A percentile compares a stretch with the other conserved stretches of the same genome.
These are phyloP conservation scores for Sycophila texana DNA, from an alignment of 2,888 invertebrate genomes.

Conservation along the genomic window DNA sequence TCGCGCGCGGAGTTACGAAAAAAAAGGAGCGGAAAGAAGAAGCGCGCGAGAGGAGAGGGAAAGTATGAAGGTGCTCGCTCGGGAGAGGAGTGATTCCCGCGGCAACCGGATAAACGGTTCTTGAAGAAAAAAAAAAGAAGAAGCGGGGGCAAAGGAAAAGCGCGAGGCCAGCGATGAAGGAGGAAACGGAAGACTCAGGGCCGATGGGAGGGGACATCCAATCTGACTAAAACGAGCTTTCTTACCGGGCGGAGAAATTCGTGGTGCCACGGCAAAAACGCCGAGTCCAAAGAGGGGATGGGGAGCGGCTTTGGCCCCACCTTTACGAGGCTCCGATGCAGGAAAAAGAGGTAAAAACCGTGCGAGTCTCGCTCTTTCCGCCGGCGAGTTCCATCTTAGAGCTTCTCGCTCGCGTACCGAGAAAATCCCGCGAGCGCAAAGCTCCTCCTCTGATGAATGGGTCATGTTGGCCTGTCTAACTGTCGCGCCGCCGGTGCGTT, in stretches of 20 bases:
- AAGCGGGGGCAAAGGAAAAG: neutral
- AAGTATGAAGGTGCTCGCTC: constrained; percentile 20
- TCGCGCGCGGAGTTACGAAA: neutral
- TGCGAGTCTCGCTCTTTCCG: neutral
- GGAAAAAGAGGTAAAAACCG: neutral
- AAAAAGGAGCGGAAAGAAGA: neutral
- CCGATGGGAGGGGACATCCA: constrained; percentile 55
- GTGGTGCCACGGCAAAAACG: constrained; percentile 13
- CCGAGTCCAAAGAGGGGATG: neutral
- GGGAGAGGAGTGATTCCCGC: constrained; percentile 19
- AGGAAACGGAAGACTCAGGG: constrained; percentile 7
- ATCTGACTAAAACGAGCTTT: constrained; percentile 62
- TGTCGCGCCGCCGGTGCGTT: neutral
- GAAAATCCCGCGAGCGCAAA: constrained; percentile 3
- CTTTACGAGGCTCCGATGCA: no score
- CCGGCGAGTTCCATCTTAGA: constrained; percentile 4
- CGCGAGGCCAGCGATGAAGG: neutral
- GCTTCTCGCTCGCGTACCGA: neutral
- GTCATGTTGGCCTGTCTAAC: neutral
- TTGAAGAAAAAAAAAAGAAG: neutral
- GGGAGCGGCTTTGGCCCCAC: neutral
- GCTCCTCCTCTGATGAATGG: neutral
- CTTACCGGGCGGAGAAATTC: constrained; percentile 36
- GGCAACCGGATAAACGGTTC: constrained; percentile 20
- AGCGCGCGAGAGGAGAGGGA: neutral